Evolutionary conservation across 2,888 invertebrate genomes (phyloP).

Genomic region (Habroteleia sp.): DNA sequence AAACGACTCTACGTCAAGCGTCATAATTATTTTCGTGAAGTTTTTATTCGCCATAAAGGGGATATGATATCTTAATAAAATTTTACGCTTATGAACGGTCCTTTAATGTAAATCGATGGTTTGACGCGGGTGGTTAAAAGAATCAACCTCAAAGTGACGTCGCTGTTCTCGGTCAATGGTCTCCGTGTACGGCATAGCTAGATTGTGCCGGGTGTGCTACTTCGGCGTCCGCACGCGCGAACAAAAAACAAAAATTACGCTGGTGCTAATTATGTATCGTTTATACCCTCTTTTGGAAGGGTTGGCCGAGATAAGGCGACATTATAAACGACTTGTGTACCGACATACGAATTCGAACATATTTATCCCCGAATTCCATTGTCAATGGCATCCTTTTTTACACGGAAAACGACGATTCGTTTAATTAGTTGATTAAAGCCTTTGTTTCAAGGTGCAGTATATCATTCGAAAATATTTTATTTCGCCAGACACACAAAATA

Average conservation of each 20-base stretch:
- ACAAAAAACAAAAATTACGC: constrained; percentile 37
- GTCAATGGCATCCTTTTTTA: constrained; percentile 10
- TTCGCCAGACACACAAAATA: too few species aligned
- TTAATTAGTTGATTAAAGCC: constrained; percentile 3
- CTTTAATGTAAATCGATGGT: constrained; percentile 55
- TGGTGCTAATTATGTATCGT: constrained; percentile 31
- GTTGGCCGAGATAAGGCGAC: constrained; percentile 12
- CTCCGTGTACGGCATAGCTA: constrained; percentile 44
- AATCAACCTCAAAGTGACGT: constrained; percentile 53
- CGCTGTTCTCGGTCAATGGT: constrained; percentile 60
- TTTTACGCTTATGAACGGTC: constrained; percentile 42
- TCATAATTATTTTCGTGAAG: neutral
- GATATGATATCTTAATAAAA: constrained; percentile 24
- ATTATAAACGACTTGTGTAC: constrained; percentile 8
- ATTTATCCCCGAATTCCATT: constrained; percentile 17
- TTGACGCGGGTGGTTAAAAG: constrained; percentile 53
- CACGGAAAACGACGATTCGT: neutral
- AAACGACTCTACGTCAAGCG: too few species aligned
- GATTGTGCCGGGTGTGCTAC: constrained; percentile 31
- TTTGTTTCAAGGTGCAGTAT: neutral
- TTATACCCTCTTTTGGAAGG: constrained; percentile 10
- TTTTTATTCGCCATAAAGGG: constrained; percentile 16
- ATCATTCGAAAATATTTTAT: neutral
- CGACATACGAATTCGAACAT: constrained; percentile 2
- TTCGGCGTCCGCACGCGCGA: constrained; percentile 27